phyloP scores from a whole-genome alignment of 2,113 vertebrate species.

The Paramisgurnus dabryanus region DNA sequence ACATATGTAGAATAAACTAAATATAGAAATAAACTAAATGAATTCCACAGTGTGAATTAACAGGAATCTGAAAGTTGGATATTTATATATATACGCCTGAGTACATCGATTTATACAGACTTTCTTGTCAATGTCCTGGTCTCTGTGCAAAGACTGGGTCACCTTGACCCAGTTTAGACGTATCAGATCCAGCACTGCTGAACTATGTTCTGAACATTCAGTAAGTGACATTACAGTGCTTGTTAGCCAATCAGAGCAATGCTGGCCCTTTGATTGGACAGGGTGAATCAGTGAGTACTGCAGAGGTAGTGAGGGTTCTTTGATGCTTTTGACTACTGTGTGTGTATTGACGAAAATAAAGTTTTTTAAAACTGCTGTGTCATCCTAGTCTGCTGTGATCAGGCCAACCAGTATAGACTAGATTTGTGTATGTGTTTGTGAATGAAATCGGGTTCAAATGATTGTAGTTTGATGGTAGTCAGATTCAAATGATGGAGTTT shows the following conservation, averaged over 20 bases:
- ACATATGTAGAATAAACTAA: no score
- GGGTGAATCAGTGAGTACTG: slow-evolving; percentile 43
- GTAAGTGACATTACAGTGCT: slow-evolving; percentile 51
- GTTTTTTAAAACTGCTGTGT: slow-evolving; percentile 49
- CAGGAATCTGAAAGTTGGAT: no score
- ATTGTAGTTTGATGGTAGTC: background rate
- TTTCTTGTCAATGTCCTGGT: slow-evolving; percentile 44
- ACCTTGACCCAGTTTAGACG: slow-evolving; percentile 70
- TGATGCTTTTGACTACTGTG: slow-evolving; percentile 38
- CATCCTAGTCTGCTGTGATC: slow-evolving; percentile 41
- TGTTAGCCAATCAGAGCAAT: slow-evolving; percentile 57
- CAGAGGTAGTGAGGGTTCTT: slow-evolving; percentile 48
- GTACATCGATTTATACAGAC: slow-evolving; percentile 9
- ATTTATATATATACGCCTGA: background rate
- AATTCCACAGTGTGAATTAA: no score
- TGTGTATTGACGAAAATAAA: slow-evolving; percentile 31
- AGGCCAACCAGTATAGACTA: slow-evolving; percentile 30
- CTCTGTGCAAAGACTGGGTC: slow-evolving; percentile 46
- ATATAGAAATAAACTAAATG: no score
- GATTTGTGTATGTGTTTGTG: slow-evolving; percentile 1
- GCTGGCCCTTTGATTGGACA: slow-evolving; percentile 46
- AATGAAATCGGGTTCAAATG: background rate
- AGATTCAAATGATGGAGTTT: no score
- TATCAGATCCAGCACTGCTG: slow-evolving; percentile 39
- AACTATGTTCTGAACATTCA: slow-evolving; percentile 43